Evolutionary conservation across 2,888 invertebrate species (phyloP).

Genomic region (Parascotia fuliginaria): DNA sequence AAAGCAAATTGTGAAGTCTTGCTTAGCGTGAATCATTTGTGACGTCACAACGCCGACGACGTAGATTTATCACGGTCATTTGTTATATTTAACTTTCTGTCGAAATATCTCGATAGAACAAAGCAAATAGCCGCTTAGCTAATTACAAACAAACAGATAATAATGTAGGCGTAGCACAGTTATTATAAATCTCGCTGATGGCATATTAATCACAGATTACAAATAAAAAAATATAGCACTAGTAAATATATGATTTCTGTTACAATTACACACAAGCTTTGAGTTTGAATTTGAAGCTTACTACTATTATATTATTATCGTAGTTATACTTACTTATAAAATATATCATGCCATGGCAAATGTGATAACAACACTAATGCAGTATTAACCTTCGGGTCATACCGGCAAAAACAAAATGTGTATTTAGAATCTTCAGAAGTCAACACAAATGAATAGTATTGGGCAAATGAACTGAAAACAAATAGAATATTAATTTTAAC

Average conservation of each 20-base stretch:
- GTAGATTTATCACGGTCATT: slow-evolving; percentile 10
- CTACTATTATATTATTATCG: no score
- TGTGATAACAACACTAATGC: slow-evolving; percentile 94
- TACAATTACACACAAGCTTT: no score
- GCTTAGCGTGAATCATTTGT: slow-evolving; percentile 8
- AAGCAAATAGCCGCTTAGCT: background rate
- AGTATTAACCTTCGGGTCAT: slow-evolving; percentile 95
- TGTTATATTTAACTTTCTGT: slow-evolving; percentile 2
- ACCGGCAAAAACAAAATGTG: slow-evolving; percentile 98
- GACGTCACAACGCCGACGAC: slow-evolving; percentile 2
- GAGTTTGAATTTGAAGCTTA: no score
- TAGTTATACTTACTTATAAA: slow-evolving; percentile 94
- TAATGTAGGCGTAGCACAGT: no score
- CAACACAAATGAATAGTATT: slow-evolving; percentile 98
- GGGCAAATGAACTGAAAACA: slow-evolving; percentile 91
- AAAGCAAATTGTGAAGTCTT: slow-evolving; percentile 1
- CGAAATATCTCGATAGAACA: background rate
- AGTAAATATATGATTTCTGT: no score
- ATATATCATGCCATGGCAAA: slow-evolving; percentile 98
- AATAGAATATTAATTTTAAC: slow-evolving; percentile 28
- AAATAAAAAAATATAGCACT: no score
- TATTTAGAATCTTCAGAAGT: slow-evolving; percentile 98
- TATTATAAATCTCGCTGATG: no score
- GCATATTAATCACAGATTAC: no score
- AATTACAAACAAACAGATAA: background rate